Evolutionary conservation across 35 echinoderm and acorn worm species (phyloP).

Genomic region (Nesometra sesokonis): DNA sequence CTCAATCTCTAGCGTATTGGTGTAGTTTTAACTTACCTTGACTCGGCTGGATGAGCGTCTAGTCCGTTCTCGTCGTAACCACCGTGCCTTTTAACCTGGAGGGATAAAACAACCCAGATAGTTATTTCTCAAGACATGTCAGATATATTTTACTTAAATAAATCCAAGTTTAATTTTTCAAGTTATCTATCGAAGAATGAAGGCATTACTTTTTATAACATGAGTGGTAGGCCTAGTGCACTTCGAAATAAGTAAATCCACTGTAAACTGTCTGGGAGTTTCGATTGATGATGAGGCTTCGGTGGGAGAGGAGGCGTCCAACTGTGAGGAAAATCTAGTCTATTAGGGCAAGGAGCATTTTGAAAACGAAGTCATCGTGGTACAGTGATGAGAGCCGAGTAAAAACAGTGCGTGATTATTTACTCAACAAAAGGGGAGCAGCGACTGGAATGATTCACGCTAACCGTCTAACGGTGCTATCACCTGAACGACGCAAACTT

Average conservation of each 20-base stretch:
- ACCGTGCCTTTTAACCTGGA: neutral
- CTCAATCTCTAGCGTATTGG: neutral
- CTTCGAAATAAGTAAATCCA: neutral
- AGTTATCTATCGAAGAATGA: too few relatives aligned
- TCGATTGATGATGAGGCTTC: neutral
- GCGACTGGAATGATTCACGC: neutral
- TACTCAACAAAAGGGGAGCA: neutral
- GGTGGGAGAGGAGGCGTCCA: neutral
- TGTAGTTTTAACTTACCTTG: neutral
- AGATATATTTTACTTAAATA: too few relatives aligned
- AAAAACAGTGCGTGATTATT: neutral
- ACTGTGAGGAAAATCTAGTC: neutral
- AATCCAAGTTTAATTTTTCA: too few relatives aligned
- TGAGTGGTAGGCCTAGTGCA: too few relatives aligned
- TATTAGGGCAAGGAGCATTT: neutral
- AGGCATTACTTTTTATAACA: too few relatives aligned
- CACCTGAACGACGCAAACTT: neutral
- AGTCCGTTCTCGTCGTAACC: neutral
- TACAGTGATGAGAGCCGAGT: neutral
- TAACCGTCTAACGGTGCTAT: neutral
- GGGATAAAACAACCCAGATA: neutral
- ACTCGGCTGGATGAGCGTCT: neutral
- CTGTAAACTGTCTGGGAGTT: neutral
- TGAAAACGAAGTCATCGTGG: neutral
- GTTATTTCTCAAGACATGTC: too few relatives aligned